A percentile compares a stretch with the other conserved stretches of the same genome.
phyloP scores from a whole-genome alignment of 2,113 vertebrate species.

The Tachycineta bicolor region DNA sequence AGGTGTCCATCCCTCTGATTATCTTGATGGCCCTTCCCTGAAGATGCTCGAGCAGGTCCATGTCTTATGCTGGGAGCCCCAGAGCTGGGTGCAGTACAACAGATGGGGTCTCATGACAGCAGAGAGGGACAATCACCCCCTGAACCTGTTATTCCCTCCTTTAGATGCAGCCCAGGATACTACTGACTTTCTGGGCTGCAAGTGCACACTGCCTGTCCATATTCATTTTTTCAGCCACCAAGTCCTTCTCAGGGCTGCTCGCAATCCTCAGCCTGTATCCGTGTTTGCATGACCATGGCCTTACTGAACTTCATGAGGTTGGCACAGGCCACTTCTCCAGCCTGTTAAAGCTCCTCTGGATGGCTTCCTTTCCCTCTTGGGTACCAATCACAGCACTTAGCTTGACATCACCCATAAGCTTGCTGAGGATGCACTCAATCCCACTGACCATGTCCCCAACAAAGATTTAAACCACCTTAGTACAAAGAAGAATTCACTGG shows the following conservation, averaged over 20 bases:
- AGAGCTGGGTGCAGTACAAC: not conserved
- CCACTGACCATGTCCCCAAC: not conserved
- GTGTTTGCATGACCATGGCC: not conserved
- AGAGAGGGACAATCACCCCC: not conserved
- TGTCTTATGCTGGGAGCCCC: not conserved
- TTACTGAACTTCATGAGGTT: not conserved
- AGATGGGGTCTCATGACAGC: not conserved
- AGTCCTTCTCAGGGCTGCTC: not conserved
- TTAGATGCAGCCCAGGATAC: not conserved
- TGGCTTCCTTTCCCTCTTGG: not conserved
- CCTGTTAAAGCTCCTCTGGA: not conserved
- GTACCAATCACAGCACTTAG: not conserved
- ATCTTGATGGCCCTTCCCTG: not conserved
- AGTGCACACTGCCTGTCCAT: not conserved
- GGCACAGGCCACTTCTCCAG: rapidly evolving
- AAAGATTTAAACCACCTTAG: conserved; percentile 28
- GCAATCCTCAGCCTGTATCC: not conserved
- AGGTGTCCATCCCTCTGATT: not conserved
- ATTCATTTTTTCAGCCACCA: not conserved
- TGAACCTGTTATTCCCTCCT: not conserved
- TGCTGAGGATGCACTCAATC: conserved; percentile 25
- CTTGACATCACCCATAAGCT: not conserved
- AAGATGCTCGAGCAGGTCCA: not conserved
- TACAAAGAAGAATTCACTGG: conserved; percentile 43
- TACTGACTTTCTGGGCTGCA: not conserved